These are phyloP conservation scores for Platyura marginata DNA, from an alignment of 1,140 invertebrate species.

Conservation along the genomic window DNA sequence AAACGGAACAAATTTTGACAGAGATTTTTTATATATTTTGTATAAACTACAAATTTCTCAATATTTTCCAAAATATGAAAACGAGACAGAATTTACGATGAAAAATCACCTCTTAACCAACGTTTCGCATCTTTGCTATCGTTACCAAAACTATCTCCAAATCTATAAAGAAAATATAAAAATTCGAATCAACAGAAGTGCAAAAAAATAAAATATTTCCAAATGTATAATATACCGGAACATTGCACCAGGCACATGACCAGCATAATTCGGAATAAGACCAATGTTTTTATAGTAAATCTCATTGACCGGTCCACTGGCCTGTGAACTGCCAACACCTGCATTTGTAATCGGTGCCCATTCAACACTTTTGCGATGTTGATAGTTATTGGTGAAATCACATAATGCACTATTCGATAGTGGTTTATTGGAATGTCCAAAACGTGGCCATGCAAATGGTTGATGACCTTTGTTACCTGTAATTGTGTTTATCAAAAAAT, in stretches of 20 bases:
- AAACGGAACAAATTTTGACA: no score
- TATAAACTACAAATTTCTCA: no score
- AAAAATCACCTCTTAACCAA: constrained; percentile 28
- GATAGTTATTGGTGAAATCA: constrained; percentile 50
- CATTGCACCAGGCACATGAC: constrained; percentile 46
- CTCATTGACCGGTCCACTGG: constrained; percentile 30
- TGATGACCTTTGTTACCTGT: constrained; percentile 44
- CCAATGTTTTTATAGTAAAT: constrained; percentile 50
- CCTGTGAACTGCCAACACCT: constrained; percentile 15
- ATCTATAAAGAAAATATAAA: constrained; percentile 30
- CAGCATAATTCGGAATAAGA: constrained; percentile 49
- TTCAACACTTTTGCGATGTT: constrained; percentile 29
- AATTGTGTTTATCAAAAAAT: no score
- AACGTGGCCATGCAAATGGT: constrained; percentile 40
- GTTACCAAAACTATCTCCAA: constrained; percentile 49
- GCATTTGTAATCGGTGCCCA: constrained; percentile 41
- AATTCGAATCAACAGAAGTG: no score
- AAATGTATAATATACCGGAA: constrained; percentile 29
- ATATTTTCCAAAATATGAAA: no score
- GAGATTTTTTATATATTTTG: no score
- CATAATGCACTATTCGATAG: constrained; percentile 39
- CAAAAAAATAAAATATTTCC: no score
- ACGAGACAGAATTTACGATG: background rate
- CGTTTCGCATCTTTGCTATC: constrained; percentile 47
- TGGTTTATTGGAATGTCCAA: constrained; percentile 37